Percentiles rank a stretch among this genome's conserved stretches.
Evolutionary conservation across 2,113 vertebrate genomes (phyloP).

Genomic region (Rhizomys pruinosus): DNA sequence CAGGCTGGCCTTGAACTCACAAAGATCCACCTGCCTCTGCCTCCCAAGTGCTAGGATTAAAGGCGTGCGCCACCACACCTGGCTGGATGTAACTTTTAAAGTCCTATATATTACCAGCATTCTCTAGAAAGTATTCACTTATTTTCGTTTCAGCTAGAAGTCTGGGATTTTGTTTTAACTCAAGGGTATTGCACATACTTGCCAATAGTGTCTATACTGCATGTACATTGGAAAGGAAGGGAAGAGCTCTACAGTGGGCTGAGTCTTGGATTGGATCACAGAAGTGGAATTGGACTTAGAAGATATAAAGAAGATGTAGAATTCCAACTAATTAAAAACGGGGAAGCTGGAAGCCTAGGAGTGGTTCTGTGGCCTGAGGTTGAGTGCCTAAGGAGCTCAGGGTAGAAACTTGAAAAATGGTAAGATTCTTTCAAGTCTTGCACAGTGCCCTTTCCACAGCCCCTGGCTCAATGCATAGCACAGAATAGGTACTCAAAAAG

Average conservation of each 20-base stretch:
- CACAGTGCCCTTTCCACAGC: neutral
- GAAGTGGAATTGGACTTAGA: neutral
- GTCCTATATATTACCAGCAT: neutral
- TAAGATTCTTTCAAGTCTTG: neutral
- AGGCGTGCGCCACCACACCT: too few relatives aligned
- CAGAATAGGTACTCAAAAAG: conserved; percentile 11
- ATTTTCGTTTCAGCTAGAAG: neutral
- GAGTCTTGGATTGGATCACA: neutral
- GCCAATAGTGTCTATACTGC: neutral
- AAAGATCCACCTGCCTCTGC: too few relatives aligned
- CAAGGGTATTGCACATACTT: neutral
- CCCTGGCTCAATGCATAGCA: neutral
- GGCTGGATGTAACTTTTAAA: conserved; percentile 1
- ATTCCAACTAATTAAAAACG: neutral
- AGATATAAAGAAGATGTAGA: neutral
- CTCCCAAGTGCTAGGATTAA: too few relatives aligned
- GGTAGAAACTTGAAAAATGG: neutral
- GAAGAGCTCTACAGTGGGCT: neutral
- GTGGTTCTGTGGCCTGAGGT: neutral
- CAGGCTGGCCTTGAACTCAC: too few relatives aligned
- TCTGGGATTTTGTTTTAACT: conserved; percentile 15
- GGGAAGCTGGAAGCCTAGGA: neutral
- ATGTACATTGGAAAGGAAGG: neutral
- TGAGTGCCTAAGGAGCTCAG: neutral
- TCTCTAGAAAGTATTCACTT: neutral